Conservation (phyloP, 1,140 invertebrate species). For the Danaus plexippus region DNA sequence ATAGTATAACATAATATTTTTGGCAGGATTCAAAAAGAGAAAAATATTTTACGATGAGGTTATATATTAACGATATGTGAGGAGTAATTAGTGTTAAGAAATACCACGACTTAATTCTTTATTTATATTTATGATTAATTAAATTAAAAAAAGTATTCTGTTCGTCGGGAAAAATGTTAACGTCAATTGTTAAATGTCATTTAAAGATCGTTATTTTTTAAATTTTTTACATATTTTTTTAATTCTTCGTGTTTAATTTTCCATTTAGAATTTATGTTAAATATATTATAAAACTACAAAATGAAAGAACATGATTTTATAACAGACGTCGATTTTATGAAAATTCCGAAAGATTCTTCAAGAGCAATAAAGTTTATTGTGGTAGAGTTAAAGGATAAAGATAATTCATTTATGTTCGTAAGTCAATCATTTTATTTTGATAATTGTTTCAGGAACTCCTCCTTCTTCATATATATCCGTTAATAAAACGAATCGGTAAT, state of each 20-base stretch:
- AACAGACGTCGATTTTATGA: constrained; percentile 4
- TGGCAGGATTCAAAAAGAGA: too few species aligned
- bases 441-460: constrained; percentile 16
- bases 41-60: too few species aligned
- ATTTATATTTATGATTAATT: too few species aligned
- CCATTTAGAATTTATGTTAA: constrained; percentile 2
- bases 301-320: constrained; percentile 3
- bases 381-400: constrained; percentile 3
- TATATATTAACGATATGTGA: too few species aligned
- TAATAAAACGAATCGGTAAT: constrained; percentile 33
- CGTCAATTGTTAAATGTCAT: too few species aligned
- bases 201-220: too few species aligned
- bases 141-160: too few species aligned
- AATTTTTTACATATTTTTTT: too few species aligned
- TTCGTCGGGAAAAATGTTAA: too few species aligned
- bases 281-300: neutral
- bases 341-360: constrained; percentile 16
- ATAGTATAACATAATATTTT: too few species aligned
- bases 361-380: constrained; percentile 12
- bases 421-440: neutral
- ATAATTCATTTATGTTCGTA: neutral
- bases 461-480: constrained; percentile 36
- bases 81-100: too few species aligned
- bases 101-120: too few species aligned
- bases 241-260: neutral